Percentiles rank a stretch among this genome's conserved stretches.
Conservation (phyloP, 2,888 invertebrate species). For the Corbicula japonica region DNA sequence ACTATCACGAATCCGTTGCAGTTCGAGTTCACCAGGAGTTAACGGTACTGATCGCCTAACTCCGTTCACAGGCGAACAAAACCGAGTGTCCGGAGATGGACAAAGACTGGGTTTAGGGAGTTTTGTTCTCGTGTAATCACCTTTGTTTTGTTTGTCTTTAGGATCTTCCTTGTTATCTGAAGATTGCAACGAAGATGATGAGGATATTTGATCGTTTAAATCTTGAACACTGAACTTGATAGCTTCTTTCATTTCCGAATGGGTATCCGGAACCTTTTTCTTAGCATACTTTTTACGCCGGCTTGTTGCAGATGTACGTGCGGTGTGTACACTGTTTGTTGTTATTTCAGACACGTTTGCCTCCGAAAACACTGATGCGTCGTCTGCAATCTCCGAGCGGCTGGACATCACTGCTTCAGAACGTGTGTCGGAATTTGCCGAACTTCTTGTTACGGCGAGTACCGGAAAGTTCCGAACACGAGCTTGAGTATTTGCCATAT, state of each 20-base stretch:
- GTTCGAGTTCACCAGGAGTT: slow-evolving; percentile 74
- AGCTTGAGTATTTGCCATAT: slow-evolving; percentile 11
- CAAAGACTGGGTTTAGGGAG: slow-evolving; percentile 70
- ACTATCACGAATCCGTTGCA: slow-evolving; percentile 67
- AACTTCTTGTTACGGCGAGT: slow-evolving; percentile 68
- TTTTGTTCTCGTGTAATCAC: slow-evolving; percentile 51
- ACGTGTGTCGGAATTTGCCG: slow-evolving; percentile 35
- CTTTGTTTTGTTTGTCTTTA: slow-evolving; percentile 35
- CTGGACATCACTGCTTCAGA: slow-evolving; percentile 42
- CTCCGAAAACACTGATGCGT: slow-evolving; percentile 36
- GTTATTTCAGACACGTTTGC: slow-evolving; percentile 27
- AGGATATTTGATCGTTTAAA: slow-evolving; percentile 68
- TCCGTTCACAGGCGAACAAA: slow-evolving; percentile 62
- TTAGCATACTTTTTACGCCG: slow-evolving; percentile 44
- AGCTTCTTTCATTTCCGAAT: slow-evolving; percentile 65
- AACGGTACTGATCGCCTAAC: slow-evolving; percentile 66
- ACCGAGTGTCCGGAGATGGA: slow-evolving; percentile 58
- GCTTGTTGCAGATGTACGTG: neutral
- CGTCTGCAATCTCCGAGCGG: slow-evolving; percentile 34
- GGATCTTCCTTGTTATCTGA: slow-evolving; percentile 38
- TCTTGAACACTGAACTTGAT: slow-evolving; percentile 65
- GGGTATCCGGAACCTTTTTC: slow-evolving; percentile 57
- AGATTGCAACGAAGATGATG: slow-evolving; percentile 55
- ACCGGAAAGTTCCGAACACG: slow-evolving; percentile 62
- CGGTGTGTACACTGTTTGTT: slow-evolving; percentile 10